These are phyloP conservation scores for Bombus waltoni DNA, from an alignment of 1,140 invertebrate genomes.

Conservation along the genomic window DNA sequence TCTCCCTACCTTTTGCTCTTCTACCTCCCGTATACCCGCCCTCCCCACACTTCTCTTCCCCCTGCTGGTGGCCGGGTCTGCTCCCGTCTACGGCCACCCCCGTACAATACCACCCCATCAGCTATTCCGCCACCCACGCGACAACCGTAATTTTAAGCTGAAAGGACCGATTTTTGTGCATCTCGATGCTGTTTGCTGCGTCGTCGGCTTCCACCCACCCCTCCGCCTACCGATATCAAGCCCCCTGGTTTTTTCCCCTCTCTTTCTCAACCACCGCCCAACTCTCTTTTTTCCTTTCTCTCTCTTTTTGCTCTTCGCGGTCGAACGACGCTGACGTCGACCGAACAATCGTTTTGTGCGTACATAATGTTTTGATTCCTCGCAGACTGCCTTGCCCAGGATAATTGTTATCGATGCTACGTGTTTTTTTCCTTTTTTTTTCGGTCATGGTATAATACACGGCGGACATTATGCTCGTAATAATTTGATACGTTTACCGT, in stretches of 20 bases:
- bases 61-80: slow-evolving; percentile 18
- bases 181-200: slow-evolving; percentile 72
- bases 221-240: slow-evolving; percentile 42
- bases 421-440: no score
- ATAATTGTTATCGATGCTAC: slow-evolving; percentile 29
- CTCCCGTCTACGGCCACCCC: slow-evolving; percentile 53
- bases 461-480: no score
- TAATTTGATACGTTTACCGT: no score
- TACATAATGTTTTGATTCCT: slow-evolving; percentile 56
- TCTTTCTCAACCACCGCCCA: background rate
- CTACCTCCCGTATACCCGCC: slow-evolving; percentile 45
- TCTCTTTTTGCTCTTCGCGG: slow-evolving; percentile 45
- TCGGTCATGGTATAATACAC: no score
- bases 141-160: slow-evolving; percentile 78
- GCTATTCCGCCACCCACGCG: slow-evolving; percentile 68
- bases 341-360: slow-evolving; percentile 61
- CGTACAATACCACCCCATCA: slow-evolving; percentile 70
- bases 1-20: slow-evolving; percentile 57
- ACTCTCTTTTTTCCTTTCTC: slow-evolving; percentile 25
- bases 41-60: slow-evolving; percentile 10
- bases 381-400: background rate
- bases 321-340: slow-evolving; percentile 56
- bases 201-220: slow-evolving; percentile 68
- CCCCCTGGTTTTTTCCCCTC: slow-evolving; percentile 19
- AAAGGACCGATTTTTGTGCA: slow-evolving; percentile 76